A percentile compares a stretch with the other conserved stretches of the same genome.
Conservation (phyloP, 2,888 invertebrate genomes). For the Balanococcus diminutus region DNA sequence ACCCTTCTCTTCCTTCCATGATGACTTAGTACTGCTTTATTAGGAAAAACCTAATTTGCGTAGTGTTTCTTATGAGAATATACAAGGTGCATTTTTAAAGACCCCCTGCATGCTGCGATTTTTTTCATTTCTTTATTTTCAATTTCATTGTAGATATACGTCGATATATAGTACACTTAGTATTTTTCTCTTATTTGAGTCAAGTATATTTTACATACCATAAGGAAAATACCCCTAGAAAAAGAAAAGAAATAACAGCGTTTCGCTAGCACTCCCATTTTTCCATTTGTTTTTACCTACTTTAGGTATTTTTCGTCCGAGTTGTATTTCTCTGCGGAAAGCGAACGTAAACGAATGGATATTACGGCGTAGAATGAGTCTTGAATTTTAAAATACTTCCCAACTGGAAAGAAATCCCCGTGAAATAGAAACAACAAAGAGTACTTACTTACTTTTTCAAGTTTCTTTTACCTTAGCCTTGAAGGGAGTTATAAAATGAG, state of each 20-base stretch:
- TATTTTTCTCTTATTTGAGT: not conserved
- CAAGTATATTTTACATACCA: not conserved
- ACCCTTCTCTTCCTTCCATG: not conserved
- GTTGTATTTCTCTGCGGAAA: not conserved
- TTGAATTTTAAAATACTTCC: not conserved
- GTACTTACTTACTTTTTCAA: not conserved
- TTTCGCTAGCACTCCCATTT: not conserved
- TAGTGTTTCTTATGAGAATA: not conserved
- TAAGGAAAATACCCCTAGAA: not conserved
- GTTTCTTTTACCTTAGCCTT: no score
- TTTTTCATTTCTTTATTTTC: not conserved
- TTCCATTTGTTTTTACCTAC: not conserved
- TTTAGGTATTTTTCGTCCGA: not conserved
- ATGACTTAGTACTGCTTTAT: not conserved
- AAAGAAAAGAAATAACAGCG: not conserved
- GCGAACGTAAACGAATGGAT: not conserved
- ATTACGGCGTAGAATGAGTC: not conserved
- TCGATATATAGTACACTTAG: not conserved
- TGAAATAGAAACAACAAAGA: no score
- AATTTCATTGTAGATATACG: not conserved
- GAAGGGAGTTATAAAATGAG: no score
- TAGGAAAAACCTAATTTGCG: not conserved
- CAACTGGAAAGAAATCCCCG: no score
- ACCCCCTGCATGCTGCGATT: not conserved
- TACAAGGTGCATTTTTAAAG: not conserved